Evolutionary conservation across 2,888 invertebrate species (phyloP), one percentile per base, ranked within the genome.

Genomic region (Tetanocera ferruginea): DNA sequence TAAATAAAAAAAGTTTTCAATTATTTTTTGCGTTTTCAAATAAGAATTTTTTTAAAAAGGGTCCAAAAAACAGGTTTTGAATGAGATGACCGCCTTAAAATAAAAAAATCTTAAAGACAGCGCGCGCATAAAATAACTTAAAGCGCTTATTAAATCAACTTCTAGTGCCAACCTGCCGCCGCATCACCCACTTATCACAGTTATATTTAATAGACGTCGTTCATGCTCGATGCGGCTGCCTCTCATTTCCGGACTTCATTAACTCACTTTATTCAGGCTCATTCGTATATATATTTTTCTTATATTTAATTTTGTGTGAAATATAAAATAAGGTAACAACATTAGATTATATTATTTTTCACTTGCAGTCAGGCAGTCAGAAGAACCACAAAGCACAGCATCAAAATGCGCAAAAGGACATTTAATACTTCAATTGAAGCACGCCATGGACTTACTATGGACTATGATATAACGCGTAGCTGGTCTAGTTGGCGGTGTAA

Each of bases 301-400:
- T 51, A 64, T 71, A 76, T 77, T 76, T 73, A 62, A 60, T 73
- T 77, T 74, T 66, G 49, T 70, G 64, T 64, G 64, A 75, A 70
- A 75, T 69, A 55, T 43, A 64, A 70, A 78, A 70, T 74, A 78
- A 78, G 70, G 69, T 62, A 74, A 74, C 78, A 75, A 78, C 75
- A 80, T 78, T 78, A 80, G 75, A 77, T 80, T 78, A 78, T 55
- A 80, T 77, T 71, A 80, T 75, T 71, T 75, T 43, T 55, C 28
- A 62, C 43, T 52, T 55, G 34, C 9, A 49, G 31, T 31, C 52
- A 49, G 49, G n/a, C 11, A 25, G 34, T 37, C 19, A 23, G 37
- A 14, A 6, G 43, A 60, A 57, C 37, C 34, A 43, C 19, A 37
- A 11, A 25, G 57, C 34, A n/a, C 9, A 19, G 28, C 28, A 55